A percentile compares a stretch with the other conserved stretches of the same genome.
Conservation (phyloP, 2,113 vertebrate genomes). For the Pelusios castaneus region DNA sequence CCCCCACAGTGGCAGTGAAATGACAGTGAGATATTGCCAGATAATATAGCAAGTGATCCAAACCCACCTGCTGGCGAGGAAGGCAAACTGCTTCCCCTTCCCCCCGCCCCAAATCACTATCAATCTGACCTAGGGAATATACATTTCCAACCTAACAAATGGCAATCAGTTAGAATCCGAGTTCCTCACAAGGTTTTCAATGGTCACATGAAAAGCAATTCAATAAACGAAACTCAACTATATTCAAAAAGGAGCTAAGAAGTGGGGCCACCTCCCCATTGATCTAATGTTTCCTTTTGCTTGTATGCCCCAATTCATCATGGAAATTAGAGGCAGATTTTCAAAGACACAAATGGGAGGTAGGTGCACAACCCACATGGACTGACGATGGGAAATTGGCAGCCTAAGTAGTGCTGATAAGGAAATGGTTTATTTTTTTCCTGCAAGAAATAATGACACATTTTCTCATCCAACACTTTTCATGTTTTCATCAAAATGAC, state of each 20-base stretch:
- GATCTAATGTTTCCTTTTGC: not conserved
- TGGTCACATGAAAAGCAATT: not conserved
- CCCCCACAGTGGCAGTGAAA: too few species aligned
- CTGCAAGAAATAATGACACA: not conserved
- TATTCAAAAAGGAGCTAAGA: not conserved
- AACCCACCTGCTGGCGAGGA: too few species aligned
- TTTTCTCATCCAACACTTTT: not conserved
- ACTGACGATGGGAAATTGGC: not conserved
- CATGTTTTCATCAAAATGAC: not conserved
- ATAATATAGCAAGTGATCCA: too few species aligned
- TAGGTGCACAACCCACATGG: not conserved
- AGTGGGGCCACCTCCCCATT: not conserved
- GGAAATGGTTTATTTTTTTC: not conserved
- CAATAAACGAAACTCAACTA: not conserved
- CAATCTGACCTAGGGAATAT: too few species aligned
- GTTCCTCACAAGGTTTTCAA: not conserved
- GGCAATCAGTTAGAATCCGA: not conserved
- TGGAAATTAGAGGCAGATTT: not conserved
- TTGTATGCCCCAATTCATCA: not conserved
- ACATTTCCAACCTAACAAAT: too few species aligned
- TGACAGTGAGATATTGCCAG: too few species aligned
- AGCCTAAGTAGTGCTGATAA: not conserved
- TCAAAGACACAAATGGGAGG: not conserved
- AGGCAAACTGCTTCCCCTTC: too few species aligned
- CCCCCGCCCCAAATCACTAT: too few species aligned